phyloP scores from a whole-genome alignment of 2,797 vertebrate genomes.

The Propithecus perrieri region DNA sequence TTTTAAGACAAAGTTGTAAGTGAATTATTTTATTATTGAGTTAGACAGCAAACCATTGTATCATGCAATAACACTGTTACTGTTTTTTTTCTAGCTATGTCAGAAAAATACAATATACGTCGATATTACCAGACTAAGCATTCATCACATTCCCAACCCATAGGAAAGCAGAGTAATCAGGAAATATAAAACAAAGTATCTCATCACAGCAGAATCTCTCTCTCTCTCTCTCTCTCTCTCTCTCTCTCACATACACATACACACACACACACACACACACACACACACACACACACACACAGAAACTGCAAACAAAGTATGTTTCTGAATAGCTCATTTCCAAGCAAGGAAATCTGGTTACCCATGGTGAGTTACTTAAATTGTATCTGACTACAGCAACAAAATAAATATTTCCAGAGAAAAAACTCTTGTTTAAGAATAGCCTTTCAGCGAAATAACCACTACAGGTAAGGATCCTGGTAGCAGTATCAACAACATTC shows the following conservation, averaged over 20 bases:
- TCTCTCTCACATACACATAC: not conserved
- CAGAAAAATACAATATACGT: not conserved
- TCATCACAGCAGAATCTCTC: conserved; percentile 3
- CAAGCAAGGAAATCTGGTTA: conserved; percentile 36
- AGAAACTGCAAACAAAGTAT: not conserved
- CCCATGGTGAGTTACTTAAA: conserved; percentile 21
- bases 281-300: not conserved
- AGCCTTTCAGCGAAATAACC: not conserved
- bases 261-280: too few relatives aligned
- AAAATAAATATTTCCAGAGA: not conserved
- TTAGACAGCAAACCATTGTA: conserved; percentile 18
- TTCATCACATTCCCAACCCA: not conserved
- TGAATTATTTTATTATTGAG: not conserved
- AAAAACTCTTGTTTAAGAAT: not conserved
- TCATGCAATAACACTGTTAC: not conserved
- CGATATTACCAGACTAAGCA: not conserved
- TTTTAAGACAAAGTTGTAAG: not conserved
- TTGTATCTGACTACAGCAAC: not conserved
- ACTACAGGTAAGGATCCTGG: not conserved
- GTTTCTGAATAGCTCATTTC: not conserved
- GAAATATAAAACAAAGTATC: conserved; percentile 38
- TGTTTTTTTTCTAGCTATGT: not conserved
- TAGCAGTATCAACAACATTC: not conserved
- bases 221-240: too few relatives aligned
- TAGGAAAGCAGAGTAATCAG: conserved; percentile 1